Base-by-base conservation (phyloP, 2,797 vertebrate species). In the Morelia viridis region DNA sequence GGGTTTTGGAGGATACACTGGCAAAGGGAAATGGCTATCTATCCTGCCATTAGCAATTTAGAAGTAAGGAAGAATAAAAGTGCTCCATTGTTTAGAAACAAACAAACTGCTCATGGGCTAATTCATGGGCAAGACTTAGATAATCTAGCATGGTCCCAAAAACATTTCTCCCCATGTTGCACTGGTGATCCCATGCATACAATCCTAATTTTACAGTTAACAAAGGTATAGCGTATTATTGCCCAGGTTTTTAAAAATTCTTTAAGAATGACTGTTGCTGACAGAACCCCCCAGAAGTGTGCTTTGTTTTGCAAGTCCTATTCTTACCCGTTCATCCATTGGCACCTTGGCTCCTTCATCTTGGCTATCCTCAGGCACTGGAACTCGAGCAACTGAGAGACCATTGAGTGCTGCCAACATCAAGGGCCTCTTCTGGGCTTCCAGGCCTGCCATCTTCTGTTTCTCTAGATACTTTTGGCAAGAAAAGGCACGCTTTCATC, bases 331-430 rank as follows among this genome's bases (percentile, higher is more conserved):
- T 95, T 99, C 99, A 15, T 99, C 99, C n/a, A 98, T 98, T 93
- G 98, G 97, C 92, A 98, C 96, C 91, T 98, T 98, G 95, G 97
- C 93, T 10, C 98, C 98, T 89, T 98, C 98, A 96, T 98, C 98
- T 5, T 97, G 97, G n/a, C 98, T 97, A 94, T 97, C 98, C 96
- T 99, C 98, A 0, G 98, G 97, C 94, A 98, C 98, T 0, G 98
- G 97, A 98, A 98, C 98, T 31, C 98, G 98, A 92, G 98, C 98
- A 93, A 98, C 98, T 0, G 98, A 98, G 92, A 99, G 98, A 62
- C 99, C 99, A 35, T 99, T 99, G 95, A 99, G 96, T 0, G 98
- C 98, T 28, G 99, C 99, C 98, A 99, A 98, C 98, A 99, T 99
- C 97, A 99, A 97, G 57, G 99, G 99, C 93, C 99, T 98, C 98